Evolutionary conservation across 2,797 vertebrate species (phyloP).

Genomic region (Gambelia wislizenii): DNA sequence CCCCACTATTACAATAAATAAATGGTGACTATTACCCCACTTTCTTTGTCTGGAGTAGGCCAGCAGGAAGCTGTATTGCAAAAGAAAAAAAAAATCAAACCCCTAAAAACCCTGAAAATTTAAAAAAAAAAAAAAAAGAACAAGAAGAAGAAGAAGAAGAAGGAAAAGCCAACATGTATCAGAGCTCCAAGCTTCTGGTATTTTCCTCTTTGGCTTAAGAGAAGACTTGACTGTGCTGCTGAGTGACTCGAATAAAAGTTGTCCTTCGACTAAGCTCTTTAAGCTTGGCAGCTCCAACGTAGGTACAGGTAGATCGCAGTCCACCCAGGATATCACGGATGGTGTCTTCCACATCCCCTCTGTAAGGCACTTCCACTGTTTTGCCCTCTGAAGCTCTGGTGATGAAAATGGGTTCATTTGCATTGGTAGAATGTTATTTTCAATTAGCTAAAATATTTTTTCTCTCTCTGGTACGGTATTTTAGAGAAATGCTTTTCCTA

Average conservation of each 20-base stretch:
- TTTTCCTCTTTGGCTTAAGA: conserved; percentile 67
- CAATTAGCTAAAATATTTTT: not conserved
- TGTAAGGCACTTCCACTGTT: conserved; percentile 95
- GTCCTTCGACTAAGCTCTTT: conserved; percentile 96
- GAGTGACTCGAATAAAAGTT: conserved; percentile 98
- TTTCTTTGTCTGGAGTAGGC: not conserved
- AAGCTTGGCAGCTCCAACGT: conserved; percentile 96
- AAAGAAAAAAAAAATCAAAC: not conserved
- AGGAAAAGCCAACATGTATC: conserved; percentile 30
- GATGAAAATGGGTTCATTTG: conserved; percentile 38
- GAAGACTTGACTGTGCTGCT: conserved; percentile 94
- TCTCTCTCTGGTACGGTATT: not conserved
- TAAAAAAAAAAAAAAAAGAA: too few relatives aligned
- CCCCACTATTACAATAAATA: conserved; percentile 9
- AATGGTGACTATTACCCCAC: not conserved
- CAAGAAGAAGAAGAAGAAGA: conserved; percentile 12
- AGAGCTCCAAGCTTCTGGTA: not conserved
- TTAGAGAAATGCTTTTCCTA: not conserved
- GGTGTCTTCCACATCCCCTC: conserved; percentile 92
- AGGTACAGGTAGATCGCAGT: conserved; percentile 97
- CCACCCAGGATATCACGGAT: conserved; percentile 95
- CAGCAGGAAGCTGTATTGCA: not conserved
- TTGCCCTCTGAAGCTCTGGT: conserved; percentile 93
- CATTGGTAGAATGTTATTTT: not conserved
- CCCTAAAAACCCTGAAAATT: too few relatives aligned